These are phyloP conservation scores for Hipparchia semele DNA, from an alignment of 2,888 invertebrate species.

Conservation along the genomic window DNA sequence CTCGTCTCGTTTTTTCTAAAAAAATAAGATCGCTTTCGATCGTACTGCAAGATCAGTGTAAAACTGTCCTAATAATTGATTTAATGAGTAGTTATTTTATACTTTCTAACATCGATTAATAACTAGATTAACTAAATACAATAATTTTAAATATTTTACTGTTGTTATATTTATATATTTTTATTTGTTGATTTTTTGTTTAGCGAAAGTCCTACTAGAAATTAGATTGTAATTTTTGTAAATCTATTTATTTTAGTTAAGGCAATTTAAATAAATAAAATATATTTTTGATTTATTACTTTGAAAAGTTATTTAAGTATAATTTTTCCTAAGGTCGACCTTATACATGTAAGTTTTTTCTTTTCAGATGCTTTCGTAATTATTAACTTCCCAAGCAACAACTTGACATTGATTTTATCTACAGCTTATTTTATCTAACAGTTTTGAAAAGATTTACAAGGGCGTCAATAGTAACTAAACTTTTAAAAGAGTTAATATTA, in stretches of 20 bases:
- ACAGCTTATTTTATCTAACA: no score
- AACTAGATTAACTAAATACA: neutral
- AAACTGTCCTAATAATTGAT: neutral
- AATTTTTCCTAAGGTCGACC: no score
- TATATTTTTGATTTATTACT: neutral
- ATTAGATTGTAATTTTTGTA: slow-evolving; percentile 62
- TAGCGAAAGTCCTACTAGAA: slow-evolving; percentile 56
- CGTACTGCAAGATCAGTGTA: neutral
- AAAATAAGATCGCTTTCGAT: neutral
- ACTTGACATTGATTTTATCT: no score
- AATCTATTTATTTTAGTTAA: slow-evolving; percentile 40
- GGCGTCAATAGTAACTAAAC: no score
- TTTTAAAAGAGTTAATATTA: no score
- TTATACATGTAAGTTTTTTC: no score
- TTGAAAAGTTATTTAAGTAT: no score
- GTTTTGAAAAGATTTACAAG: no score
- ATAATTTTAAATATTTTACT: neutral
- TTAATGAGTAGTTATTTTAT: neutral
- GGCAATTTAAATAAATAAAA: neutral
- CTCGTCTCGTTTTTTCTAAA: neutral
- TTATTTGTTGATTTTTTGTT: slow-evolving; percentile 42
- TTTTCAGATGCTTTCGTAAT: no score
- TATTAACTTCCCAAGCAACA: no score
- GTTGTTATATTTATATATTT: slow-evolving; percentile 16
- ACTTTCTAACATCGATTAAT: neutral